phyloP scores from a whole-genome alignment of 2,888 invertebrate species.

The Spisula subtruncata region DNA sequence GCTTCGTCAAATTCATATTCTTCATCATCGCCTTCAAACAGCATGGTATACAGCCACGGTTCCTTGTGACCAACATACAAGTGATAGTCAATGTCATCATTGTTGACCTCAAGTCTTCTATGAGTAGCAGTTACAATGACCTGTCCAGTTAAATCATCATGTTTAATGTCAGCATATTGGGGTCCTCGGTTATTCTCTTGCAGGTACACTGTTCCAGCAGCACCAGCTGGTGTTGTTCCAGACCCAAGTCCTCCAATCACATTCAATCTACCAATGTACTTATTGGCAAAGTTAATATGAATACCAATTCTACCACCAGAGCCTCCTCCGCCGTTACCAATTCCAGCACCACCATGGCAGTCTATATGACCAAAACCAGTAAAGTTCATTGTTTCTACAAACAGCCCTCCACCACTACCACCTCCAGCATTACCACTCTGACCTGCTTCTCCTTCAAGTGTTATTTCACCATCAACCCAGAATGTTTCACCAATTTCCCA shows the following conservation, averaged over 20 bases:
- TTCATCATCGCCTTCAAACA: conserved; percentile 72
- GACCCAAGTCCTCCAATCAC: conserved; percentile 76
- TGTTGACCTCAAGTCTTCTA: conserved; percentile 77
- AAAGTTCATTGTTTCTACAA: conserved; percentile 79
- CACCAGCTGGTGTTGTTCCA: conserved; percentile 77
- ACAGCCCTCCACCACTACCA: conserved; percentile 80
- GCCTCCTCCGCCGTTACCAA: conserved; percentile 75
- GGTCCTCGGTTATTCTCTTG: conserved; percentile 81
- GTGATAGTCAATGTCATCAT: conserved; percentile 77
- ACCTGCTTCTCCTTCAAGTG: conserved; percentile 75
- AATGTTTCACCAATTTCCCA: conserved; percentile 77
- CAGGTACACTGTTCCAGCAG: conserved; percentile 81
- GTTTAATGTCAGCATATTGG: conserved; percentile 82
- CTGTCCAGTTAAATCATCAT: conserved; percentile 67
- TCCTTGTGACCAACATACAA: conserved; percentile 76
- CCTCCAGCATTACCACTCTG: conserved; percentile 76
- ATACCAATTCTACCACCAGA: conserved; percentile 79
- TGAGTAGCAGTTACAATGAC: conserved; percentile 68
- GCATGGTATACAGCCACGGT: conserved; percentile 80
- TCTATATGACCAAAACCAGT: conserved; percentile 81
- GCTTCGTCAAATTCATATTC: conserved; percentile 81
- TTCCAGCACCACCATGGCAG: conserved; percentile 76
- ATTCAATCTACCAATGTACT: conserved; percentile 75
- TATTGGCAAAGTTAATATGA: conserved; percentile 76
- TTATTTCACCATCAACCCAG: conserved; percentile 78